phyloP scores from a whole-genome alignment of 2,113 vertebrate species.

The Triplophysa rosa region DNA sequence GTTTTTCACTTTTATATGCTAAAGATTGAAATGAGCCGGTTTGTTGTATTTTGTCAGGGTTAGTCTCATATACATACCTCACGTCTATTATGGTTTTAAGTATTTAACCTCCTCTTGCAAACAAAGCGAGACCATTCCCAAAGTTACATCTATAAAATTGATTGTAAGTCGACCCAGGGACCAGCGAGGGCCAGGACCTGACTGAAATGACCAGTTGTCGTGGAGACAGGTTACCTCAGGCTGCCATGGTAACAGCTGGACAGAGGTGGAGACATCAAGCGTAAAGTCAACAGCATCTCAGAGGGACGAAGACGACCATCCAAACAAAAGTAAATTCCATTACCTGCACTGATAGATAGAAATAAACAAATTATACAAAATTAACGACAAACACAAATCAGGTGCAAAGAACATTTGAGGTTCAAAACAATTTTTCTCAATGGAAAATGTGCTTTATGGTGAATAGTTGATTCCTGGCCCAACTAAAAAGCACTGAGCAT shows the following conservation, averaged over 20 bases:
- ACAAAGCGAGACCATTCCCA: neutral
- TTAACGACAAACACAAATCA: too few species aligned
- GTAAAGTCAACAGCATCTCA: constrained; percentile 18
- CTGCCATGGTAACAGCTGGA: constrained; percentile 44
- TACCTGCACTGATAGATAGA: neutral
- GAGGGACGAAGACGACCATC: neutral
- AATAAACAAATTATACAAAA: too few species aligned
- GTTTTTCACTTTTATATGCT: too few species aligned
- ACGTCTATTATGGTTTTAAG: neutral
- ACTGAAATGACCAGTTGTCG: constrained; percentile 22
- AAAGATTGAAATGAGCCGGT: too few species aligned
- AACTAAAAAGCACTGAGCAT: too few species aligned
- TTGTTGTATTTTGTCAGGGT: too few species aligned
- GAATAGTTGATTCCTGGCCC: too few species aligned
- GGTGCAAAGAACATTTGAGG: too few species aligned
- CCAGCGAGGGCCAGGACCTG: neutral
- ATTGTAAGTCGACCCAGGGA: constrained; percentile 9
- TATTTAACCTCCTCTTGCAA: neutral
- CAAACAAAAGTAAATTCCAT: neutral
- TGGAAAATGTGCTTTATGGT: too few species aligned
- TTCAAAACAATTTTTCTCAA: too few species aligned
- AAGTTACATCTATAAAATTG: neutral
- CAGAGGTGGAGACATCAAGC: constrained; percentile 7
- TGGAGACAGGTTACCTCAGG: constrained; percentile 33
- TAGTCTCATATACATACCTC: too few species aligned